Percentiles rank a stretch among this genome's conserved stretches.
Evolutionary conservation across 2,797 vertebrate species (phyloP).

Genomic region (Prunella strophiata): DNA sequence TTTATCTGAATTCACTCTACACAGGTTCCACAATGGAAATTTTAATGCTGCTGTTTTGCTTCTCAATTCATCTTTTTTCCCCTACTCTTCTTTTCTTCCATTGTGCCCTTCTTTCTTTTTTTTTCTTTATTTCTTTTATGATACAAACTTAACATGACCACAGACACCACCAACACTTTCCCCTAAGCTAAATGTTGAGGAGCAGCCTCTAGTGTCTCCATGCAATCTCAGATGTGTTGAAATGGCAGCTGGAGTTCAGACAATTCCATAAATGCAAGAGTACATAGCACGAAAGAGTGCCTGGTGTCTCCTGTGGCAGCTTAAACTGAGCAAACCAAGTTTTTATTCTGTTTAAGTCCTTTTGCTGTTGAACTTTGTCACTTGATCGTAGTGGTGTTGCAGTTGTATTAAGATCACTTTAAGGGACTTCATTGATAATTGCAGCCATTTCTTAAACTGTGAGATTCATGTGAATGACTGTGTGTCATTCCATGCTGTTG

Average conservation of each 20-base stretch:
- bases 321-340: not conserved
- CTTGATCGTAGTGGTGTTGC: not conserved
- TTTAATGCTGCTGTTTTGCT: not conserved
- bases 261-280: not conserved
- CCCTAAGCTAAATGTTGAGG: not conserved
- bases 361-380: not conserved
- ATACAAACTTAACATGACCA: not conserved
- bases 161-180: not conserved
- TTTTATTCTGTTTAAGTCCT: not conserved
- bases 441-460: not conserved
- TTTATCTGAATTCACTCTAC: constrained; percentile 52
- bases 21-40: constrained; percentile 34
- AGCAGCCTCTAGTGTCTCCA: not conserved
- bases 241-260: not conserved
- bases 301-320: not conserved
- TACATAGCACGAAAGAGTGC: accelerated
- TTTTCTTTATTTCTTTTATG: not conserved
- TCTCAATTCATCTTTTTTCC: not conserved
- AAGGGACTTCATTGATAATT: not conserved
- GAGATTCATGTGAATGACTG: not conserved
- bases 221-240: not conserved
- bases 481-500: not conserved
- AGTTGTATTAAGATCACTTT: not conserved
- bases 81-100: not conserved
- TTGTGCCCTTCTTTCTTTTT: not conserved